phyloP scores from a whole-genome alignment of 1,140 invertebrate genomes.

The Xylocopa sonorina region DNA sequence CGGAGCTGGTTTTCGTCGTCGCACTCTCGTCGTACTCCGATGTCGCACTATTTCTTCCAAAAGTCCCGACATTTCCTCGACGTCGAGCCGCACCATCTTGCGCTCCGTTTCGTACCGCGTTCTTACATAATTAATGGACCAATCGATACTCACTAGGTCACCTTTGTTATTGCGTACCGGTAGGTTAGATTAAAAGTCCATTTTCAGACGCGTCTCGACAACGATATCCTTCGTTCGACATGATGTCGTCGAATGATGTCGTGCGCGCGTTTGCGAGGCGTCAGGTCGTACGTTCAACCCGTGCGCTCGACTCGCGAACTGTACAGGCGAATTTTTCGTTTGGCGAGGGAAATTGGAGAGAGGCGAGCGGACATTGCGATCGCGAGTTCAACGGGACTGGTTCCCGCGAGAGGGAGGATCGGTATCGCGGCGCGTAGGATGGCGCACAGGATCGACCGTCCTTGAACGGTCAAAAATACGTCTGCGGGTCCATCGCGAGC shows the following conservation, averaged over 20 bases:
- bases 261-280: background rate
- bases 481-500: conserved; percentile 12
- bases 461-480: conserved; percentile 53
- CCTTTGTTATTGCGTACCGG: background rate
- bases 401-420: background rate
- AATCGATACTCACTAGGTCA: conserved; percentile 3
- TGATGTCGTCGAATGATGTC: background rate
- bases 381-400: background rate
- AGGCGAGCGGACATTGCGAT: background rate
- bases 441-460: conserved; percentile 8
- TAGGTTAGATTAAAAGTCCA: background rate
- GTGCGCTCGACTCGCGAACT: background rate
- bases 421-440: background rate
- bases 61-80: background rate
- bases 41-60: background rate
- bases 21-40: no score
- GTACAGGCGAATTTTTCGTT: no score
- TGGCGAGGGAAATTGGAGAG: background rate
- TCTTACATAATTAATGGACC: conserved; percentile 4
- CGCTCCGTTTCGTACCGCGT: background rate
- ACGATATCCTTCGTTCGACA: background rate
- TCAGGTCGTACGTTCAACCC: background rate
- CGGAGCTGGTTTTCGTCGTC: background rate
- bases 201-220: background rate
- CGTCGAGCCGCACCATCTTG: no score